Base-by-base conservation (phyloP, 2,888 invertebrate species). In the Didymodactylos carnosus region DNA sequence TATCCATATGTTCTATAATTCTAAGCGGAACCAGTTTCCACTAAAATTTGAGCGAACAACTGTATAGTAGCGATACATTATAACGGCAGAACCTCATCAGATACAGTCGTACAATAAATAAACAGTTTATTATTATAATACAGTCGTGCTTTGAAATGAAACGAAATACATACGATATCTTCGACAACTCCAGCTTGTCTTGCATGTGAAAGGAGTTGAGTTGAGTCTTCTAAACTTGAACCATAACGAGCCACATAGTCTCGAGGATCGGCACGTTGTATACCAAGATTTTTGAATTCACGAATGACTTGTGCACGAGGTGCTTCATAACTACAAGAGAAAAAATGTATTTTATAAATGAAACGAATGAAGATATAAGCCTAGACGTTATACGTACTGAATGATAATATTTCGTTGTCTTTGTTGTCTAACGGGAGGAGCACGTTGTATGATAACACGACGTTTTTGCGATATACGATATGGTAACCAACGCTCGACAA, bases 191-290 rank as follows among this genome's bases (percentile, higher is more conserved):
- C 62, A n/a, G 62, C 62, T 62, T 35, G 62, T 19, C 62, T 16
- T 35, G 62, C 62, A 6, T 62, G 62, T 35, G 62, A 27, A 35
- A 62, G 7, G 4, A 62, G 62, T 35, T 29, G 19, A n/a, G 29
- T 16, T 35, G 62, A 3, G n/a, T 62, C 62, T 62, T 62, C 62
- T 35, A 62, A 4, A n/a, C 35, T 29, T 35, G 49, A 7, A 39
- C 51, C 49, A 43, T 73, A 73, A 27, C 73, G 35, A 43, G 70
- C 70, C 3, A 73, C 51, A 41, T 73, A 73, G 2, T 73, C 73
- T 39, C 40, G 70, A 19, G 62, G 62, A 62, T 62, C 35, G 35
- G 35, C 62, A 62, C 35, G 35, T n/a, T 62, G 62, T 19, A 62
- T n/a, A 62, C 62, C 62, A 29, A 62, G 35, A n/a, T 62, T 62